Conservation (phyloP, 2,888 invertebrate genomes). For the Heliconius sara region DNA sequence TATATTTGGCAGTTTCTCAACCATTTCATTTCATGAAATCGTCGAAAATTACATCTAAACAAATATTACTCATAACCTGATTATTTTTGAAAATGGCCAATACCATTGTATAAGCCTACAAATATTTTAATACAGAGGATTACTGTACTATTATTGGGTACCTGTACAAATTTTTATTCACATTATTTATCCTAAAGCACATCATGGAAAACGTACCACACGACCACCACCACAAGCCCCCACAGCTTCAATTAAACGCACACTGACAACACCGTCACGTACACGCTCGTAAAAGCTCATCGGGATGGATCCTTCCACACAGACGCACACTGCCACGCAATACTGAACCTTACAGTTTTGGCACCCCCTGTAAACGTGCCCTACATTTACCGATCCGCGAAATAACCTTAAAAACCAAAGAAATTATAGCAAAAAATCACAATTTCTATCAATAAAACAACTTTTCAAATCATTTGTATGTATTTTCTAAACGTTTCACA, state of each 20-base stretch:
- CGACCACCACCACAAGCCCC: constrained; percentile 50
- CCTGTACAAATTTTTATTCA: background rate
- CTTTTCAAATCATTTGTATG: background rate
- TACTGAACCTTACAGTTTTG: constrained; percentile 65
- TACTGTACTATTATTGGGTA: background rate
- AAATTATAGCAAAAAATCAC: constrained; percentile 62
- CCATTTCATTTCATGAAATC: no score
- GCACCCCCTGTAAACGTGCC: constrained; percentile 67
- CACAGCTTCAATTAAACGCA: constrained; percentile 51
- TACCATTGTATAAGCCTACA: no score
- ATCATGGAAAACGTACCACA: constrained; percentile 53
- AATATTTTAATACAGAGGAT: background rate
- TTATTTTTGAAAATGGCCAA: no score
- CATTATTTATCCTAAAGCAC: constrained; percentile 47
- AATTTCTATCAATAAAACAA: constrained; percentile 54
- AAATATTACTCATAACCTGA: background rate
- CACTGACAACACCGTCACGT: constrained; percentile 49
- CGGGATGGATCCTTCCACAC: constrained; percentile 60
- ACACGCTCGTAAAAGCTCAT: constrained; percentile 47
- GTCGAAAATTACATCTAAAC: background rate
- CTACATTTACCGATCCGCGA: constrained; percentile 75
- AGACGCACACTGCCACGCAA: constrained; percentile 56
- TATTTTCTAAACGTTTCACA: constrained; percentile 2
- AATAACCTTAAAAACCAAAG: constrained; percentile 79
- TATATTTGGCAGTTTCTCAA: no score